Percentiles rank a stretch among this genome's conserved stretches.
Conservation (phyloP, 2,888 invertebrate genomes). For the Dolomedes plantarius region DNA sequence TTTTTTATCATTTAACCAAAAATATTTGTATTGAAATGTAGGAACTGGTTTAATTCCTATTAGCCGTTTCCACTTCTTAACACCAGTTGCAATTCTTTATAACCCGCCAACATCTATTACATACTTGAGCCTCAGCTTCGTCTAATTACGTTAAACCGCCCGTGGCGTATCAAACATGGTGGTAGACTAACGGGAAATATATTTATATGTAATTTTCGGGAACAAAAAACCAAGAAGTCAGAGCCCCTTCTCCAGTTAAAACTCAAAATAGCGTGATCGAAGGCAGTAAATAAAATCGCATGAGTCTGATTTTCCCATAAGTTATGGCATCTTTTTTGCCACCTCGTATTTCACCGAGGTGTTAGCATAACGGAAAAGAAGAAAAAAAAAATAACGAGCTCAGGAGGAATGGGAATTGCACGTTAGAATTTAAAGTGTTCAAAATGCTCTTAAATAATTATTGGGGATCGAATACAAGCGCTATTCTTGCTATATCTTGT, state of each 20-base stretch:
- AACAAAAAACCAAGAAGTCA: slow-evolving; percentile 46
- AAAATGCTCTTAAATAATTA: neutral
- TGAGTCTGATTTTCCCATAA: slow-evolving; percentile 43
- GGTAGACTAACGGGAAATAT: neutral
- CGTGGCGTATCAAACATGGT: slow-evolving; percentile 34
- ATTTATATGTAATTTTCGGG: too few species aligned
- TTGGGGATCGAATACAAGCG: too few species aligned
- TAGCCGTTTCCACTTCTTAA: too few species aligned
- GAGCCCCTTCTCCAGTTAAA: slow-evolving; percentile 8
- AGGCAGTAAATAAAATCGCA: slow-evolving; percentile 56
- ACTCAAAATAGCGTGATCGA: slow-evolving; percentile 46
- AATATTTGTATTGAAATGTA: too few species aligned
- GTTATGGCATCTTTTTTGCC: slow-evolving; percentile 32
- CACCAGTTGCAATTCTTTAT: too few species aligned
- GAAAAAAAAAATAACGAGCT: slow-evolving; percentile 36
- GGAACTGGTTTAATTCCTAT: too few species aligned
- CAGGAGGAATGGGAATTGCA: too few species aligned
- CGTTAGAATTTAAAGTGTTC: slow-evolving; percentile 39
- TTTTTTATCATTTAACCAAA: too few species aligned
- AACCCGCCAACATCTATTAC: neutral
- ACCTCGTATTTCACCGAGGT: slow-evolving; percentile 39
- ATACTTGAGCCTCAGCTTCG: slow-evolving; percentile 25
- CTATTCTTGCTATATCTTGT: too few species aligned
- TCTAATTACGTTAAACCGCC: slow-evolving; percentile 38
- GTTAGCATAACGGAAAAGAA: slow-evolving; percentile 44